Evolutionary conservation across 2,888 invertebrate species (phyloP), one percentile per base, ranked within the genome.

Genomic region (Atherix ibis): DNA sequence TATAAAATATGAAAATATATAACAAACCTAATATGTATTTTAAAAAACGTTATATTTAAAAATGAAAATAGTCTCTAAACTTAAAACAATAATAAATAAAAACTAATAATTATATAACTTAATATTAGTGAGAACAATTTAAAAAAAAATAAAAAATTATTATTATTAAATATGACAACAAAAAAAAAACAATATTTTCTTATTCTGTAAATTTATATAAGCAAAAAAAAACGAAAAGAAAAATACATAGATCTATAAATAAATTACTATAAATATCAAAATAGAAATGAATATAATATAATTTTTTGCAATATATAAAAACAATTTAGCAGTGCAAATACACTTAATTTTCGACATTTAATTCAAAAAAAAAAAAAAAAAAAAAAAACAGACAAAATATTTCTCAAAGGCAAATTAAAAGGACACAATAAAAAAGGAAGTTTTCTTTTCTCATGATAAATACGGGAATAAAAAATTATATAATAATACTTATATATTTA

Each of bases 181-280:
- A 34, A 19, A 36, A 32, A 36, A 22, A 39, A 31, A 28, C 24
- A 37, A 37, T 40, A 40, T 40, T 40, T 40, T 40, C 40, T 37
- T 40, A 40, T 37, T 40, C 37, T 40, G 37, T 40, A 40, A 37
- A 40, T 37, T 40, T 40, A 37, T 35, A 34, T 25, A 33, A 10
- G 13, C n/a, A 26, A 26, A 26, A 26, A 26, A 5, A 26, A 26
- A 26, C 2, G 10, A 26, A 3, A 26, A 26, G 5, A 26, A 26
- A 13, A 10, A 26, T n/a, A n/a, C n/a, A n/a, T n/a, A n/a, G n/a
- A n/a, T n/a, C n/a, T n/a, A n/a, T n/a, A n/a, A n/a, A n/a, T n/a
- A n/a, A n/a, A n/a, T n/a, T n/a, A n/a, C n/a, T n/a, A n/a, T n/a
- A n/a, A n/a, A n/a, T n/a, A n/a, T n/a, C n/a, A 26, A 26, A 8